Percentiles rank a stretch among this genome's conserved stretches.
phyloP scores from a whole-genome alignment of 2,888 invertebrate species.

The Hydriomena furcata region DNA sequence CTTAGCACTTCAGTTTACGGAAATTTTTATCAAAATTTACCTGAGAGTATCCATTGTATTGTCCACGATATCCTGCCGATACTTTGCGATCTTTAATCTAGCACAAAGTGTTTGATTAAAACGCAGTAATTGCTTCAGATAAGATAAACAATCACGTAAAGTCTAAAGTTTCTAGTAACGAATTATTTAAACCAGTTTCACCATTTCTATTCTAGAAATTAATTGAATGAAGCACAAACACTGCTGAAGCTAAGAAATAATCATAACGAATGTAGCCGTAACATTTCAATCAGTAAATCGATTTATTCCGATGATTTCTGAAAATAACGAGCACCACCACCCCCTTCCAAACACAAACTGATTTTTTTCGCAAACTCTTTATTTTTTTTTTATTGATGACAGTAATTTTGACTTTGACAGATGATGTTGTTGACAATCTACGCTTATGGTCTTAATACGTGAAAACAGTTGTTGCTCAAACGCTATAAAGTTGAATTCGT shows the following conservation, averaged over 20 bases:
- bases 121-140: conserved; percentile 20
- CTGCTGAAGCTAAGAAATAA: background rate
- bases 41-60: conserved; percentile 60
- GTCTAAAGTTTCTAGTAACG: conserved; percentile 1
- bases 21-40: conserved; percentile 39
- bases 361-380: background rate
- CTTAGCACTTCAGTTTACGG: conserved; percentile 11
- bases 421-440: no score
- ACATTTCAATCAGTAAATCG: background rate
- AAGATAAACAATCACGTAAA: conserved; percentile 25
- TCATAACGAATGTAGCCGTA: no score
- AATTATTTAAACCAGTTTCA: background rate
- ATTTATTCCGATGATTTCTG: background rate
- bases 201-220: conserved; percentile 2
- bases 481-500: no score
- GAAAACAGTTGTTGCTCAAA: no score
- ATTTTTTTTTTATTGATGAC: no score
- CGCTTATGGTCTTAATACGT: no score
- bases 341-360: background rate
- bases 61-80: conserved; percentile 2
- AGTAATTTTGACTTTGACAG: no score
- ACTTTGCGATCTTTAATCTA: conserved; percentile 17
- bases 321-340: background rate
- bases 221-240: background rate
- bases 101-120: conserved; percentile 18